Evolutionary conservation across 37 sponge, comb jelly and placozoan genomes (phyloP), one percentile per base, ranked within the genome.

Genomic region (Mnemiopsis leidyi): DNA sequence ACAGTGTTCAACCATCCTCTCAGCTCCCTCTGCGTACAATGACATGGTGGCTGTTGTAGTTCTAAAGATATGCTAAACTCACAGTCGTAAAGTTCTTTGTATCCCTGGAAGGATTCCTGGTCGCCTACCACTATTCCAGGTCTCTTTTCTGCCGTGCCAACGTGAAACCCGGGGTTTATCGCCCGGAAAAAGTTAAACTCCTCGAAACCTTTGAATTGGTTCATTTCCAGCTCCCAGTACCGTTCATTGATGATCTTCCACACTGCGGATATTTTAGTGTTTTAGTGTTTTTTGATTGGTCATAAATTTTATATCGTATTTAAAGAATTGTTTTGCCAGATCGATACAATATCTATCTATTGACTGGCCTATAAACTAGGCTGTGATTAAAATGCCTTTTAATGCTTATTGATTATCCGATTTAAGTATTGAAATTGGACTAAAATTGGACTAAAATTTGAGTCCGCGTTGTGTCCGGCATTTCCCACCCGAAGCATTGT

Each of bases 121-220:
- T n/a, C 30, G 3, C 75, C 75, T 23, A 71, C 75, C 3, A 71
- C 75, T 29, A 71, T 71, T 2, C 75, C 75, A 71, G 75, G 75
- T 28, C n/a, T 71, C 30, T 71, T 71, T 18, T 29, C 30, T 71
- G 5, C 75, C 75, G 3, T 29, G 3, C n/a, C 75, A 2, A 28
- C 3, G 30, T 71, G 75, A 18, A 71, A 71, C n/a, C 21, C 75
- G 25, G 75, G 75, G 75, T 71, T 71, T 23, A 71, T 71, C 21
- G 75, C 75, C 30, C 75, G 75, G 30, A 71, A 71, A 25, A 71
- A 71, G 75, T 71, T 71, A 25, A 71, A 71, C 75, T 71, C 75
- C n/a, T 71, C 75, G 30, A 71, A 71, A 3, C 75, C 75, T 29
- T n/a, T 71, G n/a, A 71, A 71, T 25, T 71, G 7, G 30, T 28